A percentile compares a stretch with the other conserved stretches of the same genome.
Evolutionary conservation across 2,797 vertebrate genomes (phyloP).

Genomic region (Fundulus diaphanus): DNA sequence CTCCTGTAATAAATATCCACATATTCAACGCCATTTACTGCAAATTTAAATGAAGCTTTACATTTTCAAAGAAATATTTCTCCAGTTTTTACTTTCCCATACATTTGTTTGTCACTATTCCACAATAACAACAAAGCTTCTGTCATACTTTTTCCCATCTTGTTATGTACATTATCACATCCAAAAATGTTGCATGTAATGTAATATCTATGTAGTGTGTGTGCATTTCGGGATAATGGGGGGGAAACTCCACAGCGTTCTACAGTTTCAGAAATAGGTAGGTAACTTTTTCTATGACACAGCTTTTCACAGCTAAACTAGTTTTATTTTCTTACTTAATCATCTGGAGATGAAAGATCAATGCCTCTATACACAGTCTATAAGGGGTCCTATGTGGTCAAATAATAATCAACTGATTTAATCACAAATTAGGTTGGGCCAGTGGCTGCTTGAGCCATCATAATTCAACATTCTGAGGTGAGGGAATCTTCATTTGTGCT

Average conservation of each 20-base stretch:
- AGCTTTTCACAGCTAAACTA: no score
- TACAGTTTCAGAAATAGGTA: not conserved
- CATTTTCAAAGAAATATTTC: no score
- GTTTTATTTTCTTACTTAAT: not conserved
- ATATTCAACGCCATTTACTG: no score
- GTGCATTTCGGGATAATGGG: not conserved
- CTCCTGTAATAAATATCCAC: no score
- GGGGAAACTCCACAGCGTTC: no score
- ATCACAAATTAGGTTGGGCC: not conserved
- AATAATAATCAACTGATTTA: not conserved
- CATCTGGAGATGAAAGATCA: not conserved
- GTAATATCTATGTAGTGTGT: not conserved
- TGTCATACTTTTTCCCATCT: not conserved
- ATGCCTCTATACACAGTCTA: not conserved
- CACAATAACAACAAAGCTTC: not conserved
- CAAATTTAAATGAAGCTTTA: no score
- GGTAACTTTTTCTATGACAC: no score
- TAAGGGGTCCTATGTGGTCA: not conserved
- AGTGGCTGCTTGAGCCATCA: not conserved
- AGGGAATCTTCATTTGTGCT: not conserved
- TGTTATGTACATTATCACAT: not conserved
- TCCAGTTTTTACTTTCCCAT: slow-evolving; percentile 26
- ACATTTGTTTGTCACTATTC: slow-evolving; percentile 10
- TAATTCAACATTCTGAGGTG: not conserved
- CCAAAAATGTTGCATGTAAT: not conserved